phyloP scores from a whole-genome alignment of 2,113 vertebrate genomes.

The Coregonus clupeaformis region DNA sequence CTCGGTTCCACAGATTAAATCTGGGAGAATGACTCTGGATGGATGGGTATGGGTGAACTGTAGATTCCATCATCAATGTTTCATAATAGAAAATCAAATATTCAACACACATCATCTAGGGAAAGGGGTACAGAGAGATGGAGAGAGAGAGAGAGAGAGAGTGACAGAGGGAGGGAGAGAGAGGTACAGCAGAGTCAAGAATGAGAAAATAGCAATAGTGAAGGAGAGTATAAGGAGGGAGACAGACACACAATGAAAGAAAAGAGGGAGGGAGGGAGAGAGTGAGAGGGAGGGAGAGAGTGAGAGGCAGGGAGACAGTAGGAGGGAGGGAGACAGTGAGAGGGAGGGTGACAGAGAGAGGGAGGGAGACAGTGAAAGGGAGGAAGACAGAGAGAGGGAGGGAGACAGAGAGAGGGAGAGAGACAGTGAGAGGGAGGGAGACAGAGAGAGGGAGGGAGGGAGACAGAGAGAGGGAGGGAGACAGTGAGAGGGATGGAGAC shows the following conservation, averaged over 20 bases:
- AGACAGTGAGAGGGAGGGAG: background rate
- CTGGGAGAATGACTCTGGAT: background rate
- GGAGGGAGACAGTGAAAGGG: background rate
- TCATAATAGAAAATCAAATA: conserved; percentile 32
- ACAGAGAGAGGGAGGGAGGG: background rate
- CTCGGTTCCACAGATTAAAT: background rate
- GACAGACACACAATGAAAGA: background rate
- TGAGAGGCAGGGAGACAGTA: too few species aligned
- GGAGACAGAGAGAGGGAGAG: background rate
- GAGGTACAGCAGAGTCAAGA: background rate
- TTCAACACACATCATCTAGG: conserved; percentile 23
- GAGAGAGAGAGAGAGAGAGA: too few species aligned
- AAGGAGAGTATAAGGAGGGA: background rate
- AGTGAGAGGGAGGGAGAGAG: too few species aligned
- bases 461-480: background rate
- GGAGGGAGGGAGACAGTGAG: background rate
- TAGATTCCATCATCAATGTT: conserved; percentile 33
- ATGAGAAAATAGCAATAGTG: background rate
- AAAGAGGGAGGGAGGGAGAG: too few species aligned
- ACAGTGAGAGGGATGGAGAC: background rate
- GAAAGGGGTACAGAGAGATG: background rate
- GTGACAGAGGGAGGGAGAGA: too few species aligned
- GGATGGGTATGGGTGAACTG: conserved; percentile 4
- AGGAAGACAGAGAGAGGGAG: too few species aligned
- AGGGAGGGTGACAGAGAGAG: background rate